A percentile compares a stretch with the other conserved stretches of the same genome.
These are phyloP conservation scores for Acanthacorydalis orientalis DNA, from an alignment of 2,888 invertebrate species.

Conservation along the genomic window DNA sequence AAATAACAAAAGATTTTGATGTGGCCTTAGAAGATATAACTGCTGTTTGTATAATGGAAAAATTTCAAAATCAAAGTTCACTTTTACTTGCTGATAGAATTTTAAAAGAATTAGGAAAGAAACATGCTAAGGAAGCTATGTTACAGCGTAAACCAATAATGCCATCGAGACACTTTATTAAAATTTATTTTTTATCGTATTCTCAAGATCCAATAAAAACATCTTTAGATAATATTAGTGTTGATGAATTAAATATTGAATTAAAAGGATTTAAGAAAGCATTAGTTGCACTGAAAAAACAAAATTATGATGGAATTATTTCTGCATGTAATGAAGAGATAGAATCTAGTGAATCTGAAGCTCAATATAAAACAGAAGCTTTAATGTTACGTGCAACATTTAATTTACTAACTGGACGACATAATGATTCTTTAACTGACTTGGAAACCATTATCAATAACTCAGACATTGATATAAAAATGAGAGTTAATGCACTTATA, in stretches of 20 bases:
- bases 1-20: constrained; percentile 61
- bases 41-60: constrained; percentile 79
- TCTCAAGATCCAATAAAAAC: constrained; percentile 66
- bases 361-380: constrained; percentile 49
- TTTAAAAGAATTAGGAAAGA: constrained; percentile 61
- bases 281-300: constrained; percentile 46
- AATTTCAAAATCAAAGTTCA: constrained; percentile 67
- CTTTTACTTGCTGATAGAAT: constrained; percentile 75
- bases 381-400: constrained; percentile 72
- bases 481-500: constrained; percentile 71
- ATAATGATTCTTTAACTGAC: constrained; percentile 54
- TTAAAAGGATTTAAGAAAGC: constrained; percentile 49
- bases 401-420: constrained; percentile 58
- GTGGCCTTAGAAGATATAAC: constrained; percentile 83
- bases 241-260: constrained; percentile 3
- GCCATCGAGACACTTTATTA: constrained; percentile 75
- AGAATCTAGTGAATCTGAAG: constrained; percentile 38
- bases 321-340: constrained; percentile 67
- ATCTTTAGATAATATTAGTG: constrained; percentile 24
- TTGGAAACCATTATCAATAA: constrained; percentile 51
- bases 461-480: constrained; percentile 38
- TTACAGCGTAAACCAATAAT: constrained; percentile 49
- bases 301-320: constrained; percentile 63
- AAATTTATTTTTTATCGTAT: constrained; percentile 76
- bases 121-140: constrained; percentile 61